These are phyloP conservation scores for Arrhamphus sclerolepis DNA, from an alignment of 2,797 vertebrate genomes.

Conservation along the genomic window DNA sequence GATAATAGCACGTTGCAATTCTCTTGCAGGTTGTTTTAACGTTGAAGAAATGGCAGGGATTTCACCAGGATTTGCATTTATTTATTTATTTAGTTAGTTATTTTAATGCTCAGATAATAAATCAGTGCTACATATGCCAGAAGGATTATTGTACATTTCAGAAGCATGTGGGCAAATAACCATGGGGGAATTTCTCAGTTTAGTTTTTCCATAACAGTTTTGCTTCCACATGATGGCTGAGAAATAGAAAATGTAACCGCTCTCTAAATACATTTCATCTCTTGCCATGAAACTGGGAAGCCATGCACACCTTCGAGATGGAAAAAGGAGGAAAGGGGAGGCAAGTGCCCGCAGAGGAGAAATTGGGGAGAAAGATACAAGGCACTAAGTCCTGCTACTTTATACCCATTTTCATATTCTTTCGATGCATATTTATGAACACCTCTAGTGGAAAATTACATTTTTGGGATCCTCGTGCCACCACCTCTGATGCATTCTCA, in stretches of 20 bases:
- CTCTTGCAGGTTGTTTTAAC: not conserved
- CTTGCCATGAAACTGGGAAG: constrained; percentile 80
- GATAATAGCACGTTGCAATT: too few relatives aligned
- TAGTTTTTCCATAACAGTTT: constrained; percentile 67
- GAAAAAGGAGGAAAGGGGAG: constrained; percentile 29
- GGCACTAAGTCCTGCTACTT: constrained; percentile 67
- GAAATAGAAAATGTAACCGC: constrained; percentile 80
- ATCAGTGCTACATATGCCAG: constrained; percentile 50
- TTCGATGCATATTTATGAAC: constrained; percentile 86
- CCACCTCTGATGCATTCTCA: constrained; percentile 72
- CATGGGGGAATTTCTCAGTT: constrained; percentile 47
- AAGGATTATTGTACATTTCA: constrained; percentile 52
- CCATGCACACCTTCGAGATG: constrained; percentile 76
- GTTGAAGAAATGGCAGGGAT: constrained; percentile 7
- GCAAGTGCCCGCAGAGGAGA: constrained; percentile 32
- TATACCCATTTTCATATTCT: constrained; percentile 72
- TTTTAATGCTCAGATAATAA: constrained; percentile 29
- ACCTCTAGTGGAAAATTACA: constrained; percentile 79
- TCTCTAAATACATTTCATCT: constrained; percentile 82
- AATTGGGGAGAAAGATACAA: constrained; percentile 66
- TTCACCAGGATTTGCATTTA: constrained; percentile 15
- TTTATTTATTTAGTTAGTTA: not conserved
- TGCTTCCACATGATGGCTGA: constrained; percentile 65
- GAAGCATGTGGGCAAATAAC: constrained; percentile 16
- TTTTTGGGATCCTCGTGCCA: constrained; percentile 78